phyloP scores from a whole-genome alignment of 2,113 vertebrate genomes.

The Myodes glareolus region DNA sequence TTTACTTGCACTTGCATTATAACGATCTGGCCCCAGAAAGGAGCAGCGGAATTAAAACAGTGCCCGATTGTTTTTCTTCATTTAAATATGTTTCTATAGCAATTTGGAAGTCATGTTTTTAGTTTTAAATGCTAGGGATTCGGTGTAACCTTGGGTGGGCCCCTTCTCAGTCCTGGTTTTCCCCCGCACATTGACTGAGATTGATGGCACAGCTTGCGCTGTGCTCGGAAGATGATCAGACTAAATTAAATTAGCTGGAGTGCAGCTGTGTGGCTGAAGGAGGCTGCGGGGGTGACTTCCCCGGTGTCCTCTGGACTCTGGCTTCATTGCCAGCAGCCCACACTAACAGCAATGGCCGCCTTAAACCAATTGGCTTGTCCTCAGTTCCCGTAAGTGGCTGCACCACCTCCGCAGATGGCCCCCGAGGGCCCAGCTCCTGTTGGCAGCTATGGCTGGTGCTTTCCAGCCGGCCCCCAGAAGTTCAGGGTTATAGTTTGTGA shows the following conservation, averaged over 20 bases:
- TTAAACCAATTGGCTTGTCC: background rate
- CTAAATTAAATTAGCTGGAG: background rate
- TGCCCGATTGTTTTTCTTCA: constrained; percentile 12
- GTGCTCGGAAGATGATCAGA: background rate
- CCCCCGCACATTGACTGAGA: background rate
- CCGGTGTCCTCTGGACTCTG: background rate
- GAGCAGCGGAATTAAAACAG: constrained; percentile 47
- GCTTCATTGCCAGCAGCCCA: background rate
- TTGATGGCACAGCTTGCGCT: background rate
- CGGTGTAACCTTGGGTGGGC: background rate
- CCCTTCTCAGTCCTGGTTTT: background rate
- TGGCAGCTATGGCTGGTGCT: constrained; percentile 6
- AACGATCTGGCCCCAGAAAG: constrained; percentile 22
- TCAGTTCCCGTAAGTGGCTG: background rate
- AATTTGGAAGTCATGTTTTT: background rate
- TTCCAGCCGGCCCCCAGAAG: constrained; percentile 45
- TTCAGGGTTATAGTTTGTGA: constrained; percentile 28
- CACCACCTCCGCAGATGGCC: constrained; percentile 8
- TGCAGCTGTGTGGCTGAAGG: background rate
- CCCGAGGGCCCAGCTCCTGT: constrained; percentile 47
- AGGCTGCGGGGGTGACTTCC: background rate
- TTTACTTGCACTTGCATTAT: constrained; percentile 24
- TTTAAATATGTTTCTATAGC: constrained; percentile 34
- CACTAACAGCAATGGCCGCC: background rate
- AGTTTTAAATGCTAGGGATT: constrained; percentile 37